These are phyloP conservation scores for Apodemus sylvaticus DNA, from an alignment of 2,113 vertebrate genomes.

Conservation along the genomic window DNA sequence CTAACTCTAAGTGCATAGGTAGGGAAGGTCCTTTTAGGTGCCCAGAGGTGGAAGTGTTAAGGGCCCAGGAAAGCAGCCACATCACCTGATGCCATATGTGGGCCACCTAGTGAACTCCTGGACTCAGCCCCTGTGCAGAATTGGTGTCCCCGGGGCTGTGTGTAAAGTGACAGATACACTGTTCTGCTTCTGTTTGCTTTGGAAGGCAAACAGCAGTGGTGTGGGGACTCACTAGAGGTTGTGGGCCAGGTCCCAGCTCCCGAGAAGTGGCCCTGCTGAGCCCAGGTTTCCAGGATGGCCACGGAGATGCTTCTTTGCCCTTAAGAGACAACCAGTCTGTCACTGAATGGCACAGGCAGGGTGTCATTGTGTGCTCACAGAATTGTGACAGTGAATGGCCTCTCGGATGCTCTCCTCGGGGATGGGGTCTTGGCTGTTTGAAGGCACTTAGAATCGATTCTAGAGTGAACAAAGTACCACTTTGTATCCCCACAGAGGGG, in stretches of 20 bases:
- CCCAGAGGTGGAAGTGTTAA: background rate
- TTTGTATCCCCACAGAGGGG: background rate
- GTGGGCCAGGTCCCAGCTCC: background rate
- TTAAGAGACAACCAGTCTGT: background rate
- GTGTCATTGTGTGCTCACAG: background rate
- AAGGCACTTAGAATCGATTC: background rate
- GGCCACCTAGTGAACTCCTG: background rate
- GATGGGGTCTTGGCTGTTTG: background rate
- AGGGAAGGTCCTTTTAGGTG: background rate
- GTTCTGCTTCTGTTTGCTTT: background rate
- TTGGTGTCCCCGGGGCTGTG: background rate
- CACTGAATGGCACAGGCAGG: accelerated
- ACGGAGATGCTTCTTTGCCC: background rate
- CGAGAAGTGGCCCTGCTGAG: background rate
- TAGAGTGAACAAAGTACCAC: background rate
- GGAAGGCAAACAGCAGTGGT: background rate
- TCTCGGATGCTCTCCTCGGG: background rate
- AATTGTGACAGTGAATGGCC: accelerated
- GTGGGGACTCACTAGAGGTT: background rate
- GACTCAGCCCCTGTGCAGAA: background rate
- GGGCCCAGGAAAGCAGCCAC: background rate
- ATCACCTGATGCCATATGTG: background rate
- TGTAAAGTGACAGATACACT: background rate
- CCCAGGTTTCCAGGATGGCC: background rate
- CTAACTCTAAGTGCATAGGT: background rate